Conservation (phyloP, 2,797 vertebrate species). For the Intellagama lesueurii region DNA sequence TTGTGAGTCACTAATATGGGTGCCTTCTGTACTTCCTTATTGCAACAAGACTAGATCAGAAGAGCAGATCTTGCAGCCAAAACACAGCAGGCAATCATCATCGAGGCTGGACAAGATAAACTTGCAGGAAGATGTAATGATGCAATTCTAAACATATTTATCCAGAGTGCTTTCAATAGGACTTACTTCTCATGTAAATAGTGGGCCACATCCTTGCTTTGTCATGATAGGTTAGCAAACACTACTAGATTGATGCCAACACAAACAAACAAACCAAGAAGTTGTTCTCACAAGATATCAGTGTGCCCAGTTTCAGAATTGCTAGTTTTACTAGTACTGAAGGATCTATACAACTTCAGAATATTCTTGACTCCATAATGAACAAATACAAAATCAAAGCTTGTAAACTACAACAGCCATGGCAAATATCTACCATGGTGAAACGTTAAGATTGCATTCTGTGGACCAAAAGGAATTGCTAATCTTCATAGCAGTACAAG, state of each 20-base stretch:
- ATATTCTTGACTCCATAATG: neutral
- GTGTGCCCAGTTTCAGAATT: neutral
- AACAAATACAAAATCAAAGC: neutral
- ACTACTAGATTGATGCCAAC: no score
- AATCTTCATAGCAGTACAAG: neutral
- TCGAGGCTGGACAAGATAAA: neutral
- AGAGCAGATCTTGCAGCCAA: neutral
- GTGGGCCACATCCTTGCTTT: neutral
- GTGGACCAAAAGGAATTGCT: neutral
- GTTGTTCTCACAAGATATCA: neutral
- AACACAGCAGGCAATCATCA: neutral
- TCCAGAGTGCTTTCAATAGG: neutral
- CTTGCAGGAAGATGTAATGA: neutral
- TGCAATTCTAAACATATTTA: conserved; percentile 1
- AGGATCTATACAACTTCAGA: neutral
- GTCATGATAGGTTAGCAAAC: neutral
- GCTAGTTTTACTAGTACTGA: neutral
- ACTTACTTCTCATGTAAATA: neutral
- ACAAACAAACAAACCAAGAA: no score
- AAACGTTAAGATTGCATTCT: neutral
- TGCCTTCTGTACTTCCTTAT: neutral
- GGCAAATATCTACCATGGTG: neutral
- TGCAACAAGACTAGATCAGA: neutral
- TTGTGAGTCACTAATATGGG: neutral
- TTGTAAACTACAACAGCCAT: neutral